Evolutionary conservation across 2,113 vertebrate species (phyloP).

Genomic region (Synodontis membranacea): DNA sequence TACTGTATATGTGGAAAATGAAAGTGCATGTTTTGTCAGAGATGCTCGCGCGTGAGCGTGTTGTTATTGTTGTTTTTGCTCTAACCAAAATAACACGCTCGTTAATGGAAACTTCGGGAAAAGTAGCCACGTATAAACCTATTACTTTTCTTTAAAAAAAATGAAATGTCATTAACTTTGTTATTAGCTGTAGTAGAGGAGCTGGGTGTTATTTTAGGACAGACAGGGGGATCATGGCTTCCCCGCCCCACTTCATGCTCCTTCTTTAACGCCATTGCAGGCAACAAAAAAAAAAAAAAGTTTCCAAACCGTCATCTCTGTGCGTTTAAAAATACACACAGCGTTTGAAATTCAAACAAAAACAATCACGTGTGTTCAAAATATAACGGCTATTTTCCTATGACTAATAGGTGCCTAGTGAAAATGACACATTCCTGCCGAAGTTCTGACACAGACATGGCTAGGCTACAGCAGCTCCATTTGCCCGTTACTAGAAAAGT

Average conservation of each 20-base stretch:
- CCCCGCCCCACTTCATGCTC: constrained; percentile 9
- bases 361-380: neutral
- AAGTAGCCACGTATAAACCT: neutral
- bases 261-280: constrained; percentile 48
- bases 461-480: neutral
- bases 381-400: neutral
- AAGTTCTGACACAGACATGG: constrained; percentile 5
- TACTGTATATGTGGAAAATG: too few relatives aligned
- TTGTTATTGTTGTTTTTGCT: neutral
- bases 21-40: neutral
- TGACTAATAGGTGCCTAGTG: too few relatives aligned
- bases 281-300: constrained; percentile 17
- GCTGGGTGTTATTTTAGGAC: constrained; percentile 1
- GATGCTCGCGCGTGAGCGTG: neutral
- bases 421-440: constrained; percentile 2
- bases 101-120: constrained; percentile 9
- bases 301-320: neutral
- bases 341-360: neutral
- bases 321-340: neutral
- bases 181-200: neutral
- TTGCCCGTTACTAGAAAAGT: neutral
- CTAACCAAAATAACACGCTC: neutral
- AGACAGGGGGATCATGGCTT: constrained; percentile 66
- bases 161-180: neutral
- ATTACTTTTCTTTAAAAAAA: too few relatives aligned